These are phyloP conservation scores for Callocephalon fimbriatum DNA, from an alignment of 2,113 vertebrate species.

Conservation along the genomic window DNA sequence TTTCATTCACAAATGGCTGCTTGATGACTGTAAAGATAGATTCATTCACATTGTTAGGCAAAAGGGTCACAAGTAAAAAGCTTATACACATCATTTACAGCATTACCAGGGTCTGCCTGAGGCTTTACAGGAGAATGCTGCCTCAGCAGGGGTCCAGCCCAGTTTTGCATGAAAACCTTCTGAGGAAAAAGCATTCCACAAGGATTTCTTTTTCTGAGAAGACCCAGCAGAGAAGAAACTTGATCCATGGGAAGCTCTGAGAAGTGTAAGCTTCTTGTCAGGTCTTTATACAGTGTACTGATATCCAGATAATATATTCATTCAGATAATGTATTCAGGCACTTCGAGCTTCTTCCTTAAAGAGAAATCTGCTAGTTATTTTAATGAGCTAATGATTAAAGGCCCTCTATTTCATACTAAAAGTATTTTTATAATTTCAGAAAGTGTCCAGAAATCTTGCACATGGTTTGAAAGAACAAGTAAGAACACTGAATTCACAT, in stretches of 20 bases:
- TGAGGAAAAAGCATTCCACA: neutral
- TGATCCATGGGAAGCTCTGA: neutral
- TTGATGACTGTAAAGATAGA: neutral
- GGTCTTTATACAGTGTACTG: neutral
- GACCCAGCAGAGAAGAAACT: neutral
- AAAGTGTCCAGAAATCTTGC: neutral
- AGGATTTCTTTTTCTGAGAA: neutral
- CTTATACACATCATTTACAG: accelerated
- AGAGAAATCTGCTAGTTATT: neutral
- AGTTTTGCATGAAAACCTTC: neutral
- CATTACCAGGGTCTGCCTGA: neutral
- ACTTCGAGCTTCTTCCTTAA: neutral
- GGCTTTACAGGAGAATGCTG: neutral
- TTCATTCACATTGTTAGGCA: neutral
- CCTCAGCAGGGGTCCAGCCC: neutral
- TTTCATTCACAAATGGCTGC: neutral
- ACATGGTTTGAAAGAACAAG: neutral
- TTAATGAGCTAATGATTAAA: slow-evolving; percentile 16
- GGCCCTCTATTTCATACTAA: neutral
- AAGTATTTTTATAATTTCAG: neutral
- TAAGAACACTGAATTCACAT: neutral
- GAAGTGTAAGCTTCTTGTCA: neutral
- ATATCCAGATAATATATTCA: neutral
- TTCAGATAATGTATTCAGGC: neutral
- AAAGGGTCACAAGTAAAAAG: neutral